Evolutionary conservation across 92 coral and sea anemone genomes (phyloP), one percentile per base, ranked within the genome.

Genomic region (Parazoanthus darwini): DNA sequence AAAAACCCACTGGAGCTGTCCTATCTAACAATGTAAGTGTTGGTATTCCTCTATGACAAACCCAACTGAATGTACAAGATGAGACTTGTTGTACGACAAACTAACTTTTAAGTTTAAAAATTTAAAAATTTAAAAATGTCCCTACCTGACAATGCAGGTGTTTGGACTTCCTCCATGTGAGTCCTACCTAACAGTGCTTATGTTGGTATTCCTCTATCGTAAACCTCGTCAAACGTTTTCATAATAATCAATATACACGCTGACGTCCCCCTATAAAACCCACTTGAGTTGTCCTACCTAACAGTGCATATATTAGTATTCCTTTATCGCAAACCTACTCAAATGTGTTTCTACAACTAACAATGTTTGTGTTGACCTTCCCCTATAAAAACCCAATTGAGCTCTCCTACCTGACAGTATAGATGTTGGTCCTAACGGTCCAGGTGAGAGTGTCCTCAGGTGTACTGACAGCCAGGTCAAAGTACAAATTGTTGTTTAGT

Each of bases 371-470:
- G 37, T 95, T 94, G 1, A 98, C 20, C 18, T 54, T 54, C 59
- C 18, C 20, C n/a, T 63, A 63, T 63, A 13, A 63, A 63, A 54
- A 63, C n/a, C 25, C 26, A 63, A 7, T 63, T 63, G 70, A 44
- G 50, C 26, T 42, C 9, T 54, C 85, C 25, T 70, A 97, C 99
- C 99, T 95, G 68, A 97, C 98, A 50, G 99, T 97, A 78, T 95
- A 97, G 39, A 97, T 94, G 37, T 98, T 94, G 5, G 99, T 96
- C 79, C 99, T 90, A 13, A 97, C 99, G n/a, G 99, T 97, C 99
- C 99, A 97, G 73, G 95, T 92, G 72, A 97, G 92, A 33, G 99
- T 97, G 86, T 97, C 99, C 77, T 97, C 98, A 14, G 93, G 91
- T 1, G 98, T 97, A 26, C 99, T 97, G 92, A 97, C 91, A 8